Evolutionary conservation across 2,113 vertebrate species (phyloP).

Genomic region (Litocranius walleri): DNA sequence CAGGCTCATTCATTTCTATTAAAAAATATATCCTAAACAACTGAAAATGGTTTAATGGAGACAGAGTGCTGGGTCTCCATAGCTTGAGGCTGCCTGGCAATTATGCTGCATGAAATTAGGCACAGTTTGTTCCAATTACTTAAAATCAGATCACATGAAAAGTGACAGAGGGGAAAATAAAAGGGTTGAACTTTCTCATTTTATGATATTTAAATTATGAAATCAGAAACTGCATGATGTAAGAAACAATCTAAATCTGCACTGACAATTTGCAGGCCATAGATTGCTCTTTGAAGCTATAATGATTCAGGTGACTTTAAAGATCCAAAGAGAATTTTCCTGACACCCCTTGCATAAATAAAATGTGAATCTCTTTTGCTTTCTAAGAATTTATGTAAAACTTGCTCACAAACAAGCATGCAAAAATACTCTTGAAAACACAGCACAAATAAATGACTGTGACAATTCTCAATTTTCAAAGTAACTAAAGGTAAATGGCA

Average conservation of each 20-base stretch:
- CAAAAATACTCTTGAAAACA: conserved; percentile 58
- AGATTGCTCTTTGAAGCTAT: conserved; percentile 17
- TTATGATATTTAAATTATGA: conserved; percentile 74
- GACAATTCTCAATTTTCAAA: conserved; percentile 62
- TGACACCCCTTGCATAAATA: conserved; percentile 42
- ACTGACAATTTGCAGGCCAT: conserved; percentile 44
- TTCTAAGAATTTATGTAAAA: conserved; percentile 47
- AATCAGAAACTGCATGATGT: conserved; percentile 64
- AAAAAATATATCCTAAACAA: conserved; percentile 80
- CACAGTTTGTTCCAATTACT: conserved; percentile 89
- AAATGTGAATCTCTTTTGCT: conserved; percentile 48
- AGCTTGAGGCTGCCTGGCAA: conserved; percentile 85
- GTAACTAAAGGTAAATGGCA: conserved; percentile 58
- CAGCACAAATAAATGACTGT: conserved; percentile 58
- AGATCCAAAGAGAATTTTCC: conserved; percentile 58
- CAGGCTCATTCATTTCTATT: conserved; percentile 74
- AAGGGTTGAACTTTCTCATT: conserved; percentile 71
- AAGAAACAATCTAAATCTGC: conserved; percentile 59
- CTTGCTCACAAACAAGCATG: conserved; percentile 63
- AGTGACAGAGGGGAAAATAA: conserved; percentile 79
- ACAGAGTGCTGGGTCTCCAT: conserved; percentile 80
- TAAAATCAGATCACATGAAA: conserved; percentile 88
- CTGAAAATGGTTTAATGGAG: conserved; percentile 84
- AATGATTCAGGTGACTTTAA: conserved; percentile 60
- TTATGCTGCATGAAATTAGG: conserved; percentile 89